phyloP scores from a whole-genome alignment of 2,113 vertebrate genomes.

The Equus quagga region DNA sequence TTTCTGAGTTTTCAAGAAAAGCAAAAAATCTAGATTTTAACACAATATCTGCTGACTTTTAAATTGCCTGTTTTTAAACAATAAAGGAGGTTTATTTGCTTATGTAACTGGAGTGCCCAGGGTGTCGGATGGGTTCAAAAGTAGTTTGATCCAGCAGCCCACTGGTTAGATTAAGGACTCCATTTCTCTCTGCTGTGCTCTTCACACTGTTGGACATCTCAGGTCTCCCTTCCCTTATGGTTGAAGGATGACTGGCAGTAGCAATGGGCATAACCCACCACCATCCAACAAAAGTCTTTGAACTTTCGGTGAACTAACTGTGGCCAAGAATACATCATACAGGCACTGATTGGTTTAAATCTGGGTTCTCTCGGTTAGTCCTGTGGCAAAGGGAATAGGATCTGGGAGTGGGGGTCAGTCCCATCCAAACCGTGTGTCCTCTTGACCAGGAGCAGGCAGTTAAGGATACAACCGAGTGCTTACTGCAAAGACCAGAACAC shows the following conservation, averaged over 20 bases:
- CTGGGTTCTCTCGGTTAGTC: background rate
- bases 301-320: background rate
- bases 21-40: slow-evolving; percentile 28
- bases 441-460: background rate
- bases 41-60: slow-evolving; percentile 22
- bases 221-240: background rate
- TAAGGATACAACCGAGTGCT: background rate
- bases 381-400: background rate
- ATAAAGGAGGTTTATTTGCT: background rate
- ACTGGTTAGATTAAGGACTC: background rate
- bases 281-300: background rate
- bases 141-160: background rate
- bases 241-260: background rate
- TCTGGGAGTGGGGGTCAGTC: background rate
- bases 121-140: background rate
- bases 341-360: background rate
- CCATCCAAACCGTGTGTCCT: background rate
- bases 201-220: background rate
- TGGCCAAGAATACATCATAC: background rate
- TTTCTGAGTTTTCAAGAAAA: slow-evolving; percentile 46
- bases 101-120: background rate
- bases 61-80: slow-evolving; percentile 25
- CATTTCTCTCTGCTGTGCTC: background rate
- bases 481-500: background rate
- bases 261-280: background rate